Evolutionary conservation across 1,140 invertebrate genomes (phyloP), one percentile per base, ranked within the genome.

Genomic region (Caenorhabditis brenneri): DNA sequence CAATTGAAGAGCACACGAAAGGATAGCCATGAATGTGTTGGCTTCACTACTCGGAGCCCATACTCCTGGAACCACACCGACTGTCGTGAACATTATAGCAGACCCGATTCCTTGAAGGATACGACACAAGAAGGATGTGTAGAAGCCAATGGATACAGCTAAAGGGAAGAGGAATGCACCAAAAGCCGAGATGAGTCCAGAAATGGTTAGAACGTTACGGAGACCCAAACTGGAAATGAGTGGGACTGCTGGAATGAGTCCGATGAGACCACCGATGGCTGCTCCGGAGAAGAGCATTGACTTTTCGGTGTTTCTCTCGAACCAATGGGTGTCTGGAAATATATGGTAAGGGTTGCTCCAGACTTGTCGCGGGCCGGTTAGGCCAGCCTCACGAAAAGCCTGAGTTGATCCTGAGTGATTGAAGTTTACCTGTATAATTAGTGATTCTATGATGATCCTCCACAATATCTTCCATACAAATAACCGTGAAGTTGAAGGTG

Each of bases 381-480:
- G n/a, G n/a, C n/a, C n/a, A n/a, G n/a, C n/a, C n/a, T n/a, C n/a
- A n/a, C n/a, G n/a, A n/a, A n/a, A n/a, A n/a, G n/a, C n/a, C n/a
- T n/a, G n/a, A n/a, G n/a, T n/a, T n/a, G n/a, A n/a, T n/a, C n/a
- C n/a, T n/a, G n/a, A n/a, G n/a, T n/a, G n/a, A n/a, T n/a, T n/a
- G n/a, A n/a, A n/a, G 33, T n/a, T 19, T 74, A 24, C 65, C 65
- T 39, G 65, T 46, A 24, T 42, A 74, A 46, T 74, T 74, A 24
- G 19, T 42, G 19, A 42, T 7, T 86, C 53, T 31, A 74, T 81
- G 39, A 39, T 69, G 29, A 51, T 85, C 53, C n/a, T 51, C 60
- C 27, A 42, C 53, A 33, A 81, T 79, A 46, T 86, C 85, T 27
- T 86, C 78, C 85, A 86, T 86, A 74, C 85, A 86, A 42, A 86